Evolutionary conservation across 2,888 invertebrate species (phyloP).

Genomic region (Sinodicranocentrus sp.): DNA sequence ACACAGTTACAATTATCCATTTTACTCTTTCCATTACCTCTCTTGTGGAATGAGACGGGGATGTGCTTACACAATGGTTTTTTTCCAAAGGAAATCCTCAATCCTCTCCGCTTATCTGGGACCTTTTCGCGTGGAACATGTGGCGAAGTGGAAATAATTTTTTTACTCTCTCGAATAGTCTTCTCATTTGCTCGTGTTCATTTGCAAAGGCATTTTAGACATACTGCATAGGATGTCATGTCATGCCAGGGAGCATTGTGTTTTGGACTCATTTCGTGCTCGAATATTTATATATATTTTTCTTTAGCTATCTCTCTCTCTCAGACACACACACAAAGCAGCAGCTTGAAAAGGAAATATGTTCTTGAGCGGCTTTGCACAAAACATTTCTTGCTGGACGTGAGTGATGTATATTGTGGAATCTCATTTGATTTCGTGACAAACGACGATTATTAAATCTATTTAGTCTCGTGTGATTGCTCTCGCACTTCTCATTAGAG

Average conservation of each 20-base stretch:
- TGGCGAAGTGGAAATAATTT: too few species aligned
- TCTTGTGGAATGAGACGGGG: too few species aligned
- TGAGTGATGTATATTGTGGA: slow-evolving; percentile 26
- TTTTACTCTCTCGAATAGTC: too few species aligned
- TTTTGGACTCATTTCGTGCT: background rate
- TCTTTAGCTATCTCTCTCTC: slow-evolving; percentile 37
- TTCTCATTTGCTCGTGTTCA: slow-evolving; percentile 3
- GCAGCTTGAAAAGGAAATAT: too few species aligned
- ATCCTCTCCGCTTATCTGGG: too few species aligned
- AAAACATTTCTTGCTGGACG: background rate
- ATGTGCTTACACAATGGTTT: too few species aligned
- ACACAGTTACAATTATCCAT: slow-evolving; percentile 60
- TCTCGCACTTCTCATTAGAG: slow-evolving; percentile 66
- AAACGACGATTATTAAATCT: slow-evolving; percentile 65
- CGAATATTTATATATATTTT: too few species aligned
- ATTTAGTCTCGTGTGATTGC: slow-evolving; percentile 64
- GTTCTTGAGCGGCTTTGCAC: too few species aligned
- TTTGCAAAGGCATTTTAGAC: slow-evolving; percentile 6
- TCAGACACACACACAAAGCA: slow-evolving; percentile 8
- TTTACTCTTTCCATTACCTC: slow-evolving; percentile 30
- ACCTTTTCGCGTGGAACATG: too few species aligned
- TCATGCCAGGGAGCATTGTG: slow-evolving; percentile 20
- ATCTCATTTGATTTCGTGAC: slow-evolving; percentile 66
- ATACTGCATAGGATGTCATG: slow-evolving; percentile 19
- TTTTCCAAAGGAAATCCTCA: too few species aligned